Evolutionary conservation across 2,113 vertebrate genomes (phyloP).

Genomic region (Stercorarius parasiticus): DNA sequence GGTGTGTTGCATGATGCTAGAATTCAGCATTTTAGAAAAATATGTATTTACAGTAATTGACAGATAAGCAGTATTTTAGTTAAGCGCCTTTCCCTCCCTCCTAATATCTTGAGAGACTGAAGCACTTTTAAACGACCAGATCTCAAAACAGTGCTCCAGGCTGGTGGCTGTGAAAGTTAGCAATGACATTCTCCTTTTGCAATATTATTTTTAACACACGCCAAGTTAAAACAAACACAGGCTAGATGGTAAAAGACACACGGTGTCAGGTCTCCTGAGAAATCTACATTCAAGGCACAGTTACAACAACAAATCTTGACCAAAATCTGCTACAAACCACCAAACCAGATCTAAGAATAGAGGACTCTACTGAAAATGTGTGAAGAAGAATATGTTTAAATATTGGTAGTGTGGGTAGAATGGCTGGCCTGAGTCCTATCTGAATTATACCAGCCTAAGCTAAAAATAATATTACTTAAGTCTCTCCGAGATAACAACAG

Average conservation of each 20-base stretch:
- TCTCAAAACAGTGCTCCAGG: background rate
- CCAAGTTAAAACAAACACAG: constrained; percentile 18
- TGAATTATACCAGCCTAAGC: constrained; percentile 26
- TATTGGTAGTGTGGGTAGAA: background rate
- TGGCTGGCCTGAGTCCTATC: background rate
- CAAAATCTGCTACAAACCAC: background rate
- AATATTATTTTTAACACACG: constrained; percentile 29
- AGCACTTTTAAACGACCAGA: background rate
- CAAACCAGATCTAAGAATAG: background rate
- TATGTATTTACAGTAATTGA: background rate
- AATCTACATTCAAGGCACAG: background rate
- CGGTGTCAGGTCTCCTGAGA: background rate
- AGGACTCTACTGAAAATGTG: background rate
- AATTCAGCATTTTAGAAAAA: background rate
- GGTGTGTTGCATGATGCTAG: background rate
- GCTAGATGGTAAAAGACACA: background rate
- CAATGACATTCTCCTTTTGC: background rate
- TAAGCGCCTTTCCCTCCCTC: background rate
- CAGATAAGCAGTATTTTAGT: background rate
- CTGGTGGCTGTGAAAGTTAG: constrained; percentile 24
- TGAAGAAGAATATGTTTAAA: background rate
- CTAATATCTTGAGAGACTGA: background rate
- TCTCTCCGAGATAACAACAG: background rate
- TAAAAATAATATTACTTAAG: constrained; percentile 34
- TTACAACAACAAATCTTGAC: background rate